A percentile compares a stretch with the other conserved stretches of the same genome.
Conservation (phyloP, 2,888 invertebrate genomes). For the Sarcophaga carnaria region DNA sequence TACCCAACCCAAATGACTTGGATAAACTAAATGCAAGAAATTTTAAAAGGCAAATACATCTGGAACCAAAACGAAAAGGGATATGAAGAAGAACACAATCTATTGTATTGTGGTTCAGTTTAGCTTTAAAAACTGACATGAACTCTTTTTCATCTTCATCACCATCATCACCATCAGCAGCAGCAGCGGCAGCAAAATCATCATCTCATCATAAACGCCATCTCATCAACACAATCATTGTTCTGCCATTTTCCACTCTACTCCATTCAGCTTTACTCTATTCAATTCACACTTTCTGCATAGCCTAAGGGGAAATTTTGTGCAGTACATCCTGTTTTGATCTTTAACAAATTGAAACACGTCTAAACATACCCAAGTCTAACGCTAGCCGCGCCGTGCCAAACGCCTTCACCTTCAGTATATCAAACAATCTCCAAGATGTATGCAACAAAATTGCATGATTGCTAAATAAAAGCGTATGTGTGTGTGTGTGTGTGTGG, state of each 20-base stretch:
- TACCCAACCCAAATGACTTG: conserved; percentile 49
- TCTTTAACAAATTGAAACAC: conserved; percentile 56
- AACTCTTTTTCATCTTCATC: conserved; percentile 55
- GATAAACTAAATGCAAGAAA: conserved; percentile 56
- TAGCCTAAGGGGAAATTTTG: conserved; percentile 63
- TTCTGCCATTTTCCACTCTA: background rate
- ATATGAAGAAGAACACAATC: conserved; percentile 47
- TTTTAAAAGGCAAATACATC: conserved; percentile 28
- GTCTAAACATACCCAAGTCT: conserved; percentile 33
- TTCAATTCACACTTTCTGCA: conserved; percentile 69
- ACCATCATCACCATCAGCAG: conserved; percentile 1
- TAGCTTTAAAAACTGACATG: conserved; percentile 62
- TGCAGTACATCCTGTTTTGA: conserved; percentile 67
- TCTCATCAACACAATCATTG: conserved; percentile 67
- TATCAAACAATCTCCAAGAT: conserved; percentile 15
- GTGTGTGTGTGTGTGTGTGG: conserved; percentile 4
- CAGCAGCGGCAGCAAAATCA: background rate
- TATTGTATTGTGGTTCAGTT: conserved; percentile 63
- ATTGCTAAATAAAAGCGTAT: conserved; percentile 15
- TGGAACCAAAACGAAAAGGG: conserved; percentile 11
- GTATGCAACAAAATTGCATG: conserved; percentile 54
- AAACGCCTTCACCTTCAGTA: background rate
- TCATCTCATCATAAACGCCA: conserved; percentile 58
- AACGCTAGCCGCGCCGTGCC: background rate
- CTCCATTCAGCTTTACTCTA: background rate